Evolutionary conservation across 2,113 vertebrate genomes (phyloP).

Genomic region (Onychostoma macrolepis): DNA sequence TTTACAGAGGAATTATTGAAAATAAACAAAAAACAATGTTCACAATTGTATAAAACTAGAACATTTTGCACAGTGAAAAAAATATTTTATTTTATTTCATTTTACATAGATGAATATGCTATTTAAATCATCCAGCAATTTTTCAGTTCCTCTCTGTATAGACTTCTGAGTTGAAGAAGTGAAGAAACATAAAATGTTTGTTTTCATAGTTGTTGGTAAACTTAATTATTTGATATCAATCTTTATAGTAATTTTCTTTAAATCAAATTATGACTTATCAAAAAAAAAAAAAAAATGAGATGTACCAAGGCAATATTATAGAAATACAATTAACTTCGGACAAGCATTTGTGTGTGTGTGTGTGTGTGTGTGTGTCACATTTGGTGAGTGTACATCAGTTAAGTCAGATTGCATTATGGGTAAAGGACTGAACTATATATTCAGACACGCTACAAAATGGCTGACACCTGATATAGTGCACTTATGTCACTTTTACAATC

Average conservation of each 20-base stretch:
- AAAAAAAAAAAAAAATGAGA: not conserved
- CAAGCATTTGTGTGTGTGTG: not conserved
- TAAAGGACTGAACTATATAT: not conserved
- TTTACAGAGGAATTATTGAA: too few species aligned
- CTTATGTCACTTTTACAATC: not conserved
- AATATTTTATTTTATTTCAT: too few species aligned
- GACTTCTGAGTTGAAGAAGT: not conserved
- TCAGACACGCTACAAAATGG: not conserved
- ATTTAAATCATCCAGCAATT: not conserved
- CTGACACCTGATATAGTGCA: not conserved
- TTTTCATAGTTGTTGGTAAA: not conserved
- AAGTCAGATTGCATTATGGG: not conserved
- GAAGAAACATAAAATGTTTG: not conserved
- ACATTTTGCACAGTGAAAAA: too few species aligned
- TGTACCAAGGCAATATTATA: not conserved
- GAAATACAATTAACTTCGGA: not conserved
- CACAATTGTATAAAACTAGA: too few species aligned
- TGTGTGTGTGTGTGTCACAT: not conserved
- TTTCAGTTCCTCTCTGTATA: not conserved
- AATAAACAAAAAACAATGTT: too few species aligned
- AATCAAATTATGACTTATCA: not conserved
- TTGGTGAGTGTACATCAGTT: not conserved
- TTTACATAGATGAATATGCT: too few species aligned
- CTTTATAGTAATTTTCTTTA: not conserved
- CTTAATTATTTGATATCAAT: not conserved